Percentiles rank a stretch among this genome's conserved stretches.
These are phyloP conservation scores for Tenthredo mesomela DNA, from an alignment of 2,888 invertebrate species.

Conservation along the genomic window DNA sequence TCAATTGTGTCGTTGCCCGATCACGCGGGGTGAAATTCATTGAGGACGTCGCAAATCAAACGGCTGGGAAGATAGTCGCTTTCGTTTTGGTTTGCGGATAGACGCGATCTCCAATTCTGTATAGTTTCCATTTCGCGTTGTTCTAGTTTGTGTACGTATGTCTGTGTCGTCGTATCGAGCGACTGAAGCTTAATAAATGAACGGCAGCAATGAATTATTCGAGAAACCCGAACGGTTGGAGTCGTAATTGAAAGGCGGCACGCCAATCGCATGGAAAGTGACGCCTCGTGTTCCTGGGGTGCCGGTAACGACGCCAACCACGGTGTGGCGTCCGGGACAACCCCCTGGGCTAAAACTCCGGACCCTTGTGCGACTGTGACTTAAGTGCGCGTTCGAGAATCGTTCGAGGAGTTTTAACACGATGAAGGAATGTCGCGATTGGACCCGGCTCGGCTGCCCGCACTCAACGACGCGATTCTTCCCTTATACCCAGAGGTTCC, in stretches of 20 bases:
- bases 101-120: constrained; percentile 4
- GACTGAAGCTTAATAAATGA: constrained; percentile 22
- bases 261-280: constrained; percentile 45
- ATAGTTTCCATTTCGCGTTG: not conserved
- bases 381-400: constrained; percentile 52
- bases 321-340: constrained; percentile 16
- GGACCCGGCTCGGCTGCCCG: constrained; percentile 56
- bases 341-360: constrained; percentile 11
- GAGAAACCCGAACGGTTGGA: constrained; percentile 22
- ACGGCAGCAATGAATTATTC: constrained; percentile 48
- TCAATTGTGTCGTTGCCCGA: not conserved
- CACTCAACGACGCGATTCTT: constrained; percentile 31
- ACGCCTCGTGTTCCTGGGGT: constrained; percentile 48
- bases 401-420: constrained; percentile 62
- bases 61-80: not conserved
- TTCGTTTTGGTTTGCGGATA: constrained; percentile 21
- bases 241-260: constrained; percentile 49
- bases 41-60: constrained; percentile 33
- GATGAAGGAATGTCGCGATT: constrained; percentile 57
- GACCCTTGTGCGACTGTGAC: constrained; percentile 22
- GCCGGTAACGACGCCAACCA: constrained; percentile 47
- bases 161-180: constrained; percentile 30
- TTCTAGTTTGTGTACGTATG: not conserved
- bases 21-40: not conserved
- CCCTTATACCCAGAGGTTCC: constrained; percentile 60